Evolutionary conservation across 2,797 vertebrate species (phyloP), one percentile per base, ranked within the genome.

Genomic region (Rallus crepitans): DNA sequence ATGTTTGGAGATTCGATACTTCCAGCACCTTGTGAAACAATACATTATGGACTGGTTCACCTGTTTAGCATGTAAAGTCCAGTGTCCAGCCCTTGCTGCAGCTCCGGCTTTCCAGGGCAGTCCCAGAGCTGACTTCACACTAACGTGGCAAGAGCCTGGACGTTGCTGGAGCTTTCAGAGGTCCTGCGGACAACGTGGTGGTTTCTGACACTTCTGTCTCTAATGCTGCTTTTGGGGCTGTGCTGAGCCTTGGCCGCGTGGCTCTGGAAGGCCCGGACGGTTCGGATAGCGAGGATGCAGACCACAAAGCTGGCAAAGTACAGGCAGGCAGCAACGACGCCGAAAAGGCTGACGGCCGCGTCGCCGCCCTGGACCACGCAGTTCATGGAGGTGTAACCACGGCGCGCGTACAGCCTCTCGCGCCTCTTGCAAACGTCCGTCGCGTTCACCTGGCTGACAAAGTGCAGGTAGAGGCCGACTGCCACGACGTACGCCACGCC

Each of bases 321-420:
- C 87, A 99, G 88, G 56, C 99, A 98, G 70, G 98, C 98, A 0
- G 99, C 99, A 48, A 98, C 96, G 4, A 99, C 97, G 4, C 98
- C 99, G 1, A 99, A 99, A 61, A 99, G 97, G 14, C 98, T 98
- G 6, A 99, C 99, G 0, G 99, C 98, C 0, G 99, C 99, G 0
- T 99, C 99, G 0, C 98, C 99, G 0, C 99, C 99, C 31, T 98
- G 96, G 40, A 99, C 98, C 2, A 96, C 94, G 6, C 99, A 99
- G 98, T 97, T 99, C 99, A 99, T 99, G 98, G 99, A 99, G 65
- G 99, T 99, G 87, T 99, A 99, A 52, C 99, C 99, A 3, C 95
- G 98, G 16, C 98, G 97, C 0, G 98, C 97, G 1, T 99, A 99
- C 53, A 99, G 94, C 63, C 98, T 97, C 96, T 98, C 98, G 0